Conservation (phyloP, 2,888 invertebrate species). For the Hydraecia micacea region DNA sequence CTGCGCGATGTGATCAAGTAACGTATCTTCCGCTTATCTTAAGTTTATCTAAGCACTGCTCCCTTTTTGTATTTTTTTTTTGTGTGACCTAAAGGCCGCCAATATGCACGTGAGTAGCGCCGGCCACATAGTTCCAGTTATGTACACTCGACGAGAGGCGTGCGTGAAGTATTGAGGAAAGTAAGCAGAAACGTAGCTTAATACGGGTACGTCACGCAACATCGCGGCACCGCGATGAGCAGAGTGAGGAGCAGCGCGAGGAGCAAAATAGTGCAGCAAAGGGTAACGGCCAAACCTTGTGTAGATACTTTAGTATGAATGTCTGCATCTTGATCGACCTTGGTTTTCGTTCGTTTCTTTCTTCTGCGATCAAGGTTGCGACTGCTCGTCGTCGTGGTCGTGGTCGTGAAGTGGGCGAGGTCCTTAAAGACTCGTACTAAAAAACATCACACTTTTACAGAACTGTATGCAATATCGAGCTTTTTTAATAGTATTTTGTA, state of each 20-base stretch:
- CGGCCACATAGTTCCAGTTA: too few relatives aligned
- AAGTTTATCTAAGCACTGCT: neutral
- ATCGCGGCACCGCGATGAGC: neutral
- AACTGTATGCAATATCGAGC: constrained; percentile 81
- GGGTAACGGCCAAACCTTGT: neutral
- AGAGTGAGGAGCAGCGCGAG: neutral
- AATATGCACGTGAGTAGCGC: neutral
- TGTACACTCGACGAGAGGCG: neutral
- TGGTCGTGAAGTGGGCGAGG: constrained; percentile 22
- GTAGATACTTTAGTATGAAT: neutral
- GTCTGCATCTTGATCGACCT: neutral
- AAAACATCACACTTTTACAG: constrained; percentile 77
- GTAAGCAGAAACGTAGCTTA: neutral
- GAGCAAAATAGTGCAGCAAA: neutral
- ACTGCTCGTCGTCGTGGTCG: neutral
- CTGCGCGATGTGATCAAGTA: neutral
- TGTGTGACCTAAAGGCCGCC: too few relatives aligned
- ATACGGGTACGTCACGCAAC: neutral
- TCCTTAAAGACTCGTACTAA: constrained; percentile 14
- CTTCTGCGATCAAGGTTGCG: neutral
- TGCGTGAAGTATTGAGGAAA: too few relatives aligned
- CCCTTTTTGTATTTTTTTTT: neutral
- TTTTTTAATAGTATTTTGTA: constrained; percentile 89
- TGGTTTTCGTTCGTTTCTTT: neutral
- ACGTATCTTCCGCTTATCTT: neutral